phyloP scores from a whole-genome alignment of 2,888 invertebrate genomes.

The Frankliniella fusca region DNA sequence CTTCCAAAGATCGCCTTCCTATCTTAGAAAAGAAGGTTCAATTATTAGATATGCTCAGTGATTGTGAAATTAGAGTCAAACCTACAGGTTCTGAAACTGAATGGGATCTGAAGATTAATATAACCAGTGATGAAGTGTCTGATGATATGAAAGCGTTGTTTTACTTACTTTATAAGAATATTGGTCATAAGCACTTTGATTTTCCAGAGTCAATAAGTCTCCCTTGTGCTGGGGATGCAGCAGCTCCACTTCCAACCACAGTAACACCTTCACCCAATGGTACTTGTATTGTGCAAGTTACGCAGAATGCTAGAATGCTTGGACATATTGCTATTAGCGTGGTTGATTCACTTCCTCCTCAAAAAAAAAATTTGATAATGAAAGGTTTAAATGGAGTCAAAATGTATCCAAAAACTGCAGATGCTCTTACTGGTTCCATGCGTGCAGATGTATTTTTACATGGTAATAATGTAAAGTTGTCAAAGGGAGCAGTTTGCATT shows the following conservation, averaged over 20 bases:
- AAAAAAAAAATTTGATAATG: neutral
- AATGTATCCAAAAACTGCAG: neutral
- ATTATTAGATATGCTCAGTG: neutral
- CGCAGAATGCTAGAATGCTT: neutral
- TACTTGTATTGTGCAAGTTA: neutral
- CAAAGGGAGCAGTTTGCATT: neutral
- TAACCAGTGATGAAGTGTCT: neutral
- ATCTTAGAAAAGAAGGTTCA: neutral
- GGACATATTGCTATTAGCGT: conserved; percentile 3
- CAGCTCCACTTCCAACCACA: neutral
- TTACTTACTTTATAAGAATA: neutral
- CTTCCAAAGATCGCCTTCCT: neutral
- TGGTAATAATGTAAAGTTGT: neutral
- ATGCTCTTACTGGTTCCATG: neutral
- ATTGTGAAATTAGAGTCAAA: neutral
- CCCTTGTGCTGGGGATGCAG: neutral
- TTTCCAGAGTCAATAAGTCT: neutral
- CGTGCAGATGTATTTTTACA: neutral
- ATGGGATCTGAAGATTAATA: neutral
- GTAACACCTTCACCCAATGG: neutral
- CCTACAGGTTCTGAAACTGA: neutral
- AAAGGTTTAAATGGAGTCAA: conserved; percentile 2
- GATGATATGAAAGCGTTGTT: neutral
- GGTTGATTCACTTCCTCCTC: neutral
- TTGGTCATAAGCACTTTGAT: neutral